A percentile compares a stretch with the other conserved stretches of the same genome.
phyloP scores from a whole-genome alignment of 2,797 vertebrate genomes.

The Cynodonichthys magdalenae region DNA sequence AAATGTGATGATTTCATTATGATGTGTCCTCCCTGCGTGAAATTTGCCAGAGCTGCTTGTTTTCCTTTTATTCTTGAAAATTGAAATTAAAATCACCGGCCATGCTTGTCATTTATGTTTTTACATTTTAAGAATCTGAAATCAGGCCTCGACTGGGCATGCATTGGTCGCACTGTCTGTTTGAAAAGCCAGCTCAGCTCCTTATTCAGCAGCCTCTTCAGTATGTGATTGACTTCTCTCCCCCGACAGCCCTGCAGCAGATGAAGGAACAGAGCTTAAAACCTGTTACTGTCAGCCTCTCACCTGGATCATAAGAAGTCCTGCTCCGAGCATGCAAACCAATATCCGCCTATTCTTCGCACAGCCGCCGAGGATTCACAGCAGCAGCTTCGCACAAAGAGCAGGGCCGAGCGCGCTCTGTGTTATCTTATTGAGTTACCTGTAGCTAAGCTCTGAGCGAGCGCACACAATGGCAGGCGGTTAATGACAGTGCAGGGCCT shows the following conservation, averaged over 20 bases:
- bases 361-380: constrained; percentile 67
- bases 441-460: constrained; percentile 79
- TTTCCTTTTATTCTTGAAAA: constrained; percentile 39
- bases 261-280: constrained; percentile 80
- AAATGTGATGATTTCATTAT: constrained; percentile 58
- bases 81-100: constrained; percentile 29
- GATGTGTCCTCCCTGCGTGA: constrained; percentile 27
- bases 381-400: constrained; percentile 72
- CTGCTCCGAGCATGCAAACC: constrained; percentile 77
- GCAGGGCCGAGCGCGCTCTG: constrained; percentile 61
- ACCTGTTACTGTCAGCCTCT: constrained; percentile 84
- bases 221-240: constrained; percentile 70
- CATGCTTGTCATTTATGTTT: constrained; percentile 32
- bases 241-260: constrained; percentile 63
- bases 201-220: constrained; percentile 64
- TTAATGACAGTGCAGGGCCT: constrained; percentile 78
- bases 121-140: constrained; percentile 38
- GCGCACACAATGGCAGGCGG: constrained; percentile 77
- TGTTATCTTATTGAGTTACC: constrained; percentile 84
- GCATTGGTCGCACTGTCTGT: constrained; percentile 46
- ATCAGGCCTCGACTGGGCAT: constrained; percentile 32
- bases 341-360: constrained; percentile 76
- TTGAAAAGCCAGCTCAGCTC: constrained; percentile 53
- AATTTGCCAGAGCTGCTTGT: constrained; percentile 25
- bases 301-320: constrained; percentile 82